These are phyloP conservation scores for Cranoglanis bouderius DNA, from an alignment of 2,113 vertebrate genomes.

Conservation along the genomic window DNA sequence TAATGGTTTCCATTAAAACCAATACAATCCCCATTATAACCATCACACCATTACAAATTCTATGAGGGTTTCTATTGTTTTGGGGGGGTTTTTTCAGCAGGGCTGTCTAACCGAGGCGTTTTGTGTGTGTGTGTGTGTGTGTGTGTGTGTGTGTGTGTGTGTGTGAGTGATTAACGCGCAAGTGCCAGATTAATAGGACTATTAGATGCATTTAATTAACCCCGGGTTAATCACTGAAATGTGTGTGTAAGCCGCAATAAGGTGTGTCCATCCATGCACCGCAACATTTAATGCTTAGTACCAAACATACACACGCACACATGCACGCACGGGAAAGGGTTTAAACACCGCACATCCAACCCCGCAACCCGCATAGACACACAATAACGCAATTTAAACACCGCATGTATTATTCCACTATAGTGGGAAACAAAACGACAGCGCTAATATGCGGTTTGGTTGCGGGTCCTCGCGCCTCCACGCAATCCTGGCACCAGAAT, in stretches of 20 bases:
- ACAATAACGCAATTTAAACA: neutral
- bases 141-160: neutral
- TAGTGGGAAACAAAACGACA: neutral
- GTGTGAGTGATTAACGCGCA: neutral
- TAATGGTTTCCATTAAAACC: too few species aligned
- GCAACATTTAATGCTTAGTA: neutral
- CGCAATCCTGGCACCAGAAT: neutral
- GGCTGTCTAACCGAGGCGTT: too few species aligned
- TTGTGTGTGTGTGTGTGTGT: neutral
- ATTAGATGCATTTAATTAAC: constrained; percentile 12
- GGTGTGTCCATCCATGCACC: constrained; percentile 34
- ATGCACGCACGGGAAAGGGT: neutral
- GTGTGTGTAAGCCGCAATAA: constrained; percentile 26
- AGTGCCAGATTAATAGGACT: neutral
- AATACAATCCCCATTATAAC: too few species aligned
- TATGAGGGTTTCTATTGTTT: too few species aligned
- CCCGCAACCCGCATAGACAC: neutral
- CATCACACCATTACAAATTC: too few species aligned
- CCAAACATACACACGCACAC: neutral
- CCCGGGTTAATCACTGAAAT: neutral
- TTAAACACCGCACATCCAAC: neutral
- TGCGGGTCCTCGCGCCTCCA: neutral
- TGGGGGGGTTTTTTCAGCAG: too few species aligned
- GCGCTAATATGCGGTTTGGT: neutral
- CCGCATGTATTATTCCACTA: neutral